These are phyloP conservation scores for Trichonephila clavata DNA, from an alignment of 1,140 invertebrate genomes.

Conservation along the genomic window DNA sequence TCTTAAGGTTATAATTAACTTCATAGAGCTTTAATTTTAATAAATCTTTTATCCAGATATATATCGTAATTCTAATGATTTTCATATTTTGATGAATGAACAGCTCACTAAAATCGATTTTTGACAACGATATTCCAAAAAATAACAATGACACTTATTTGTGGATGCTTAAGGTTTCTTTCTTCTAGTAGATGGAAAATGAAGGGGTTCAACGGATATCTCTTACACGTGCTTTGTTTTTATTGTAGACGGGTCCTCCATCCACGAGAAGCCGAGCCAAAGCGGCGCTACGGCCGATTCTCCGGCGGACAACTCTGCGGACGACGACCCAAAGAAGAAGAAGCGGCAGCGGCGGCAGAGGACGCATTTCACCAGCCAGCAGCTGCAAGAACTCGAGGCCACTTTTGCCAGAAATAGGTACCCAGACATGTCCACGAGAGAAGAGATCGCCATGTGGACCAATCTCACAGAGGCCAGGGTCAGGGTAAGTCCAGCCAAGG, in stretches of 20 bases:
- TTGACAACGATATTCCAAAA: no score
- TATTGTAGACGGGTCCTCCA: constrained; percentile 51
- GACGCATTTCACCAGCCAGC: constrained; percentile 97
- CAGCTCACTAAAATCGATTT: no score
- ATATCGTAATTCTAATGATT: no score
- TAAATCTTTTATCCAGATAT: no score
- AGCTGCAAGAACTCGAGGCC: constrained; percentile 93
- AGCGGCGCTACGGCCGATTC: constrained; percentile 74
- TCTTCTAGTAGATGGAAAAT: no score
- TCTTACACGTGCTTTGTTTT: no score
- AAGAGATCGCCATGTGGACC: constrained; percentile 99
- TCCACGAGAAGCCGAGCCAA: constrained; percentile 76
- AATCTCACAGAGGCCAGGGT: constrained; percentile 98
- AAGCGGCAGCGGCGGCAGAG: constrained; percentile 94
- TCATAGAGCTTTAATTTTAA: no score
- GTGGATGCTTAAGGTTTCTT: no score
- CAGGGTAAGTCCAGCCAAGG: constrained; percentile 88
- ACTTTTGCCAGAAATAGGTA: constrained; percentile 98
- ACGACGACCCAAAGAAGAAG: constrained; percentile 91
- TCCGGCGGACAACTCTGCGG: constrained; percentile 79
- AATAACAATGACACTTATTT: no score
- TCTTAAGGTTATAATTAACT: no score
- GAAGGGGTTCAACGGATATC: no score
- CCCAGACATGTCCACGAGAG: constrained; percentile 98
- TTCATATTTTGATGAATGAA: no score